phyloP scores from a whole-genome alignment of 1,140 invertebrate genomes.

The Planococcus citri region DNA sequence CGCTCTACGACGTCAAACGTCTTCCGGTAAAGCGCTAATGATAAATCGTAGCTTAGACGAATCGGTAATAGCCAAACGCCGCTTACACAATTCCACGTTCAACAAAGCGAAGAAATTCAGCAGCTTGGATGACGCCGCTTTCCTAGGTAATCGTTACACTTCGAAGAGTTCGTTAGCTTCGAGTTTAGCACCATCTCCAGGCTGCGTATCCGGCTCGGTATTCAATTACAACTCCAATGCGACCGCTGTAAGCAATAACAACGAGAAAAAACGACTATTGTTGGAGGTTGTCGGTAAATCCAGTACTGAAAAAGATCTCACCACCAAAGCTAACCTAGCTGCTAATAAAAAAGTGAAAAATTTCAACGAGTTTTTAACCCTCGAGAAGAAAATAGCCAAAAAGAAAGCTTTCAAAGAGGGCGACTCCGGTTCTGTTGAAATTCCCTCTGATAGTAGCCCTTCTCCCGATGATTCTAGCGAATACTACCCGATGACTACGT shows the following conservation, averaged over 20 bases:
- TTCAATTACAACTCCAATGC: background rate
- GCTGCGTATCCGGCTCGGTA: background rate
- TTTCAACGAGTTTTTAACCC: conserved; percentile 69
- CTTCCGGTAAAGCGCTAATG: conserved; percentile 47
- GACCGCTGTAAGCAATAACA: background rate
- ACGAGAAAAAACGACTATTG: background rate
- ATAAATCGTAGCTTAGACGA: conserved; percentile 56
- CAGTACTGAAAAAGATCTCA: background rate
- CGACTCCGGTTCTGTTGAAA: conserved; percentile 31
- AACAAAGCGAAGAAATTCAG: conserved; percentile 27
- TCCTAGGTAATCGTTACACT: background rate
- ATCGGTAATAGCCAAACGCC: conserved; percentile 34
- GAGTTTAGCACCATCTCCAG: background rate
- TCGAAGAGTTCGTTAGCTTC: background rate
- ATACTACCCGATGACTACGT: conserved; percentile 68
- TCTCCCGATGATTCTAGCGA: conserved; percentile 52
- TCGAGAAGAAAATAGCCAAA: conserved; percentile 36
- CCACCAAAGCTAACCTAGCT: background rate
- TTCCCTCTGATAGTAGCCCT: conserved; percentile 26
- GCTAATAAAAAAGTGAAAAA: conserved; percentile 57
- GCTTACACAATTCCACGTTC: conserved; percentile 9
- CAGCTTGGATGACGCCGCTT: conserved; percentile 32
- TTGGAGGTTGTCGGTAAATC: background rate
- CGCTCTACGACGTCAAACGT: conserved; percentile 64
- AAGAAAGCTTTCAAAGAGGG: conserved; percentile 26